A percentile compares a stretch with the other conserved stretches of the same genome.
These are phyloP conservation scores for Octodonta nipae DNA, from an alignment of 2,888 invertebrate genomes.

Conservation along the genomic window DNA sequence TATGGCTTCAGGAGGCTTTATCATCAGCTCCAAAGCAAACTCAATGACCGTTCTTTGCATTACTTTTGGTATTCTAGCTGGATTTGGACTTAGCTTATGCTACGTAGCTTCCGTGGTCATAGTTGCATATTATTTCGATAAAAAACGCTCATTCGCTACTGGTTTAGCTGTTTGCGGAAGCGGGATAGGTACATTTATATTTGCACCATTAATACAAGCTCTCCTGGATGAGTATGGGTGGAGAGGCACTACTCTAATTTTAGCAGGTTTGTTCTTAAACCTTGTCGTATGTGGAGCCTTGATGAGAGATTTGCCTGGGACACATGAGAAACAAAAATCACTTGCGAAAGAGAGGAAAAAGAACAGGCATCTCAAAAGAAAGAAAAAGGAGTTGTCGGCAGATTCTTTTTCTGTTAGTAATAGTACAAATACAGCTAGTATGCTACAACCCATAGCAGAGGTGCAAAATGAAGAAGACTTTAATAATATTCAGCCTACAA, in stretches of 20 bases:
- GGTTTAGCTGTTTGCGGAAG: slow-evolving; percentile 78
- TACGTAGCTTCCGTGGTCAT: slow-evolving; percentile 85
- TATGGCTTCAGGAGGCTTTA: slow-evolving; percentile 61
- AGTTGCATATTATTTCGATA: slow-evolving; percentile 82
- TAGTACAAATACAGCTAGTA: slow-evolving; percentile 51
- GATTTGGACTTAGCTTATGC: slow-evolving; percentile 72
- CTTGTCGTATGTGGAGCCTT: slow-evolving; percentile 69
- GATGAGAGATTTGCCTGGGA: slow-evolving; percentile 66
- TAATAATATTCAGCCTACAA: slow-evolving; percentile 31
- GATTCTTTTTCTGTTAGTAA: slow-evolving; percentile 59
- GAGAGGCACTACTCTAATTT: slow-evolving; percentile 69
- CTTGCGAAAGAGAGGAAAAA: slow-evolving; percentile 50
- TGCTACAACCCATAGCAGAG: slow-evolving; percentile 39
- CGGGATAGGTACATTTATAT: slow-evolving; percentile 77
- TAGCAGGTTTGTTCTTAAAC: slow-evolving; percentile 69
- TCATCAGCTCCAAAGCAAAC: slow-evolving; percentile 60
- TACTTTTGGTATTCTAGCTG: slow-evolving; percentile 72
- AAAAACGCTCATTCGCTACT: slow-evolving; percentile 69
- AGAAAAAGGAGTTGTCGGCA: slow-evolving; percentile 47
- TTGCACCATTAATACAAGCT: slow-evolving; percentile 65
- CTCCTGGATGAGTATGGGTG: slow-evolving; percentile 67
- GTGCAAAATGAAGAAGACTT: slow-evolving; percentile 25
- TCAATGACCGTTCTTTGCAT: slow-evolving; percentile 66
- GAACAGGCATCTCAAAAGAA: slow-evolving; percentile 42
- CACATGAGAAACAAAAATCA: slow-evolving; percentile 46